Evolutionary conservation across 1,140 invertebrate genomes (phyloP), one percentile per base, ranked within the genome.

Genomic region (Teleogryllus occipitalis): DNA sequence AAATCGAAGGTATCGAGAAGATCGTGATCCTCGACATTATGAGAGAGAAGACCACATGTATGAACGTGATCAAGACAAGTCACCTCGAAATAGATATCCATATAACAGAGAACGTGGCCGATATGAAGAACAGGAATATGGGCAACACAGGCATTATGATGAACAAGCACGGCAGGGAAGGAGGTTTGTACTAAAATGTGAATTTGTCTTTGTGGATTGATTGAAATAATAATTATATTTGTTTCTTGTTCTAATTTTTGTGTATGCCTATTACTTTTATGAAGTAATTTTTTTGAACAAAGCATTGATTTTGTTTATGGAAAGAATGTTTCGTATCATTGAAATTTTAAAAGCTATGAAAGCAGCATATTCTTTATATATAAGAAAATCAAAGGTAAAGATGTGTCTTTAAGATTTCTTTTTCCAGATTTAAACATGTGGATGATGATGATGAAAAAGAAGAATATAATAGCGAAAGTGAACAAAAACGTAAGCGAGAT

Each of bases 401-500:
- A 39, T 39, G 27, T 39, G 27, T 39, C 27, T 39, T 39, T 1
- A 39, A n/a, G n/a, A n/a, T n/a, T n/a, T 46, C 6, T 18, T 76
- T 18, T 76, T 46, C 5, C 75, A 48, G 77, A 15, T 78, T 7
- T 48, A 47, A 47, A 78, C 72, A 21, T 46, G 46, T 21, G 14
- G 84, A 84, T 21, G 83, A 84, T 47, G 83, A 85, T 76, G 83
- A 83, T 18, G 85, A 87, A 73, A 83, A 84, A 78, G 80, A 82
- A 47, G 77, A 27, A 27, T 80, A 81, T 77, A 49, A 75, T 7
- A 81, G 48, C n/a, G 83, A 78, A 47, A 48, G 80, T 22, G 83
- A 82, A 8, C 81, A 78, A 74, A 73, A 78, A 82, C 21, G 80
- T 79, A 81, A 82, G 49, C 81, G 82, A 79, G 82, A 81, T 54